Evolutionary conservation across 2,113 vertebrate species (phyloP).

Genomic region (Psammodynastes pulverulentus): DNA sequence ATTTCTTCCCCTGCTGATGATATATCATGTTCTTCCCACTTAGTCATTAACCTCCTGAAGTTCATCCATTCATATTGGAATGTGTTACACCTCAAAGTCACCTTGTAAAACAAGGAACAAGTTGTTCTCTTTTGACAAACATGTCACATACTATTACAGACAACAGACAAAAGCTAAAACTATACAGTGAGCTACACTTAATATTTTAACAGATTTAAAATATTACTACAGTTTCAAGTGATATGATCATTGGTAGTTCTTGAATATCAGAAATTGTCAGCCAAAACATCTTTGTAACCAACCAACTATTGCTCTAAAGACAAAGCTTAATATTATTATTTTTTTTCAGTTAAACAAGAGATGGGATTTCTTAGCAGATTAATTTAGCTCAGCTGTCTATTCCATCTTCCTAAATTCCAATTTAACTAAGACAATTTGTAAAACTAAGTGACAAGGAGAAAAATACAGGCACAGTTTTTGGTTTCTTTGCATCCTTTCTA

Average conservation of each 20-base stretch:
- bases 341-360: not conserved
- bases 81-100: not conserved
- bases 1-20: not conserved
- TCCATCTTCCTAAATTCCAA: not conserved
- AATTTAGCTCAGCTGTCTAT: not conserved
- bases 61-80: not conserved
- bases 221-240: not conserved
- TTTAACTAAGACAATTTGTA: not conserved
- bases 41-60: not conserved
- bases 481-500: not conserved
- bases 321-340: not conserved
- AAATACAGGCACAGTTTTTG: not conserved
- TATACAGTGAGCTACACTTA: not conserved
- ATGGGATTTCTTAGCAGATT: not conserved
- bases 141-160: not conserved
- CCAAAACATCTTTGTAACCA: not conserved
- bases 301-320: not conserved
- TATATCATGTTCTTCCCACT: not conserved
- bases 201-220: not conserved
- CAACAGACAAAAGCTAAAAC: not conserved
- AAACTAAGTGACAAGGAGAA: not conserved
- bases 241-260: not conserved
- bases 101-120: not conserved
- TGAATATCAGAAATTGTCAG: not conserved
- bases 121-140: not conserved